Evolutionary conservation across 37 sponge, comb jelly and placozoan genomes (phyloP).

Genomic region (Ianthella basta): DNA sequence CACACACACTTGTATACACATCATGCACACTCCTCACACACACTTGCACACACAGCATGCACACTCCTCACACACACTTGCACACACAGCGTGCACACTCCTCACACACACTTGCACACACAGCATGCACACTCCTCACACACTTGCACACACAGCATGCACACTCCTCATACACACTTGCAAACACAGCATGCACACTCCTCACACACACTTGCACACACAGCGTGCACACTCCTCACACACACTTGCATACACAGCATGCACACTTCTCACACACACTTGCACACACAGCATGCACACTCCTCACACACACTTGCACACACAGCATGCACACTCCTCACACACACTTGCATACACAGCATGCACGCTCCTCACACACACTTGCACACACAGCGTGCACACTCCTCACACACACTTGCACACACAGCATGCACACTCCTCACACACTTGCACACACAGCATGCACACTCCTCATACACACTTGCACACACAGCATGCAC

Average conservation of each 20-base stretch:
- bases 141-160: conserved; percentile 20
- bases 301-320: conserved; percentile 17
- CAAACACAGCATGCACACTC: too few species aligned
- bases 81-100: conserved; percentile 4
- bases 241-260: too few species aligned
- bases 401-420: conserved; percentile 27
- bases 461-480: conserved; percentile 16
- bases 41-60: too few species aligned
- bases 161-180: conserved; percentile 22
- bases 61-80: conserved; percentile 22
- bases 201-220: conserved; percentile 27
- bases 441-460: too few species aligned
- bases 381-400: conserved; percentile 25
- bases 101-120: conserved; percentile 21
- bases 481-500: not conserved
- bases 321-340: too few species aligned
- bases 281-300: conserved; percentile 3
- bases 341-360: conserved; percentile 20
- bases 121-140: conserved; percentile 32
- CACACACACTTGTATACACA: conserved; percentile 25
- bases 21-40: not conserved
- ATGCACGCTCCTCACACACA: conserved; percentile 25
- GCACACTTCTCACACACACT: conserved; percentile 21
- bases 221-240: not conserved
- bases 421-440: conserved; percentile 8